Conservation (phyloP, 2,113 vertebrate species). For the Rafetus swinhoei region DNA sequence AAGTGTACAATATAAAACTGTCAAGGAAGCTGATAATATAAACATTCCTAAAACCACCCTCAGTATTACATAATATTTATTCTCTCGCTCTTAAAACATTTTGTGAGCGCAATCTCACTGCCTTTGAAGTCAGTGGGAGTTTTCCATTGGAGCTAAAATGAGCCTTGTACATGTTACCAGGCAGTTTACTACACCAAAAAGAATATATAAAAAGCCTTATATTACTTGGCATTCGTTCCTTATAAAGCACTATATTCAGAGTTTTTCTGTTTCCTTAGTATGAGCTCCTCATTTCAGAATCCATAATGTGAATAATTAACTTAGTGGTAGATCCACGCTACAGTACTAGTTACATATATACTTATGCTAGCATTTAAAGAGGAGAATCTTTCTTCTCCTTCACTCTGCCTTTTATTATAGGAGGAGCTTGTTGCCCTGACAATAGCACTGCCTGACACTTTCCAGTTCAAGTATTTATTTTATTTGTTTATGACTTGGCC, state of each 20-base stretch:
- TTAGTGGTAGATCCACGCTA: slow-evolving; percentile 43
- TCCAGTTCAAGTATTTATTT: neutral
- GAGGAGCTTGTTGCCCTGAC: neutral
- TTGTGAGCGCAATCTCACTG: neutral
- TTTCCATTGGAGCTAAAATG: neutral
- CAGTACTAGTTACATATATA: neutral
- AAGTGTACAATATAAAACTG: slow-evolving; percentile 32
- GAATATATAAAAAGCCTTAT: slow-evolving; percentile 13
- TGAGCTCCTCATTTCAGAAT: slow-evolving; percentile 31
- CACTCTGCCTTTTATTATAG: neutral
- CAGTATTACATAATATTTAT: neutral
- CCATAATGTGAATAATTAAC: slow-evolving; percentile 8
- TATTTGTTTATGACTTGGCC: neutral
- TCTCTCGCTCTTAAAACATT: slow-evolving; percentile 38
- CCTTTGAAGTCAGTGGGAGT: slow-evolving; percentile 6
- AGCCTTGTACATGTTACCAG: neutral
- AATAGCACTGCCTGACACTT: neutral
- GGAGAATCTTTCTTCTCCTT: slow-evolving; percentile 27
- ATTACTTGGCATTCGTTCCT: neutral
- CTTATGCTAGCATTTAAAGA: neutral
- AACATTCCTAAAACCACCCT: slow-evolving; percentile 15
- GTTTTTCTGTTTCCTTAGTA: slow-evolving; percentile 17
- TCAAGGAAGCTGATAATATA: slow-evolving; percentile 23
- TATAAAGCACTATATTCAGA: slow-evolving; percentile 16
- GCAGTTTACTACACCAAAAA: slow-evolving; percentile 35